Conservation (phyloP, 92 coral and sea anemone species). For the Palythoa grandis region DNA sequence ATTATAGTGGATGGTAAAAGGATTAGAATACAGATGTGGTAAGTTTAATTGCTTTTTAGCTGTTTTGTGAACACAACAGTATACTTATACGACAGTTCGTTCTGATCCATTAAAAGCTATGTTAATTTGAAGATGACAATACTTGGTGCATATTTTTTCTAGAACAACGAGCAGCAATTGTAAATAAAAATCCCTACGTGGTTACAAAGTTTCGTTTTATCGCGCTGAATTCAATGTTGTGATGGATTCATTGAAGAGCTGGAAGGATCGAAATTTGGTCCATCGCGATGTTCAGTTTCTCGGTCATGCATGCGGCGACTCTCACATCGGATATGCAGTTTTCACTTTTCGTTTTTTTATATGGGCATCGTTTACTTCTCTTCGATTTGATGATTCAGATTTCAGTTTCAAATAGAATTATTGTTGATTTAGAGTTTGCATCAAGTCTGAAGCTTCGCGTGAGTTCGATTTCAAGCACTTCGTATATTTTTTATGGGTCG, state of each 20-base stretch:
- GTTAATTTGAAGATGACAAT: background rate
- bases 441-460: background rate
- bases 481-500: background rate
- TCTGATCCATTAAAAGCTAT: background rate
- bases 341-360: no score
- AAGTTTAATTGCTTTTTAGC: conserved; percentile 30
- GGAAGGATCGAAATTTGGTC: no score
- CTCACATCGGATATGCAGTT: no score
- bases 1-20: conserved; percentile 92
- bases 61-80: background rate
- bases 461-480: background rate
- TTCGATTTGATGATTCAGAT: no score
- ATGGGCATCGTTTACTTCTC: no score
- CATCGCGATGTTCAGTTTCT: no score
- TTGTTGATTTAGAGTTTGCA: background rate
- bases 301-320: no score
- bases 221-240: background rate
- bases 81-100: background rate
- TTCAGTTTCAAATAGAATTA: no score
- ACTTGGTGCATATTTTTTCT: background rate
- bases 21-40: conserved; percentile 98
- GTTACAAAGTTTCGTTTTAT: background rate
- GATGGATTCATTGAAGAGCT: no score
- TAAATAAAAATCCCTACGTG: background rate
- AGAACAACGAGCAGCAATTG: background rate